phyloP scores from a whole-genome alignment of 2,888 invertebrate genomes.

The Azorinus chamasolen region DNA sequence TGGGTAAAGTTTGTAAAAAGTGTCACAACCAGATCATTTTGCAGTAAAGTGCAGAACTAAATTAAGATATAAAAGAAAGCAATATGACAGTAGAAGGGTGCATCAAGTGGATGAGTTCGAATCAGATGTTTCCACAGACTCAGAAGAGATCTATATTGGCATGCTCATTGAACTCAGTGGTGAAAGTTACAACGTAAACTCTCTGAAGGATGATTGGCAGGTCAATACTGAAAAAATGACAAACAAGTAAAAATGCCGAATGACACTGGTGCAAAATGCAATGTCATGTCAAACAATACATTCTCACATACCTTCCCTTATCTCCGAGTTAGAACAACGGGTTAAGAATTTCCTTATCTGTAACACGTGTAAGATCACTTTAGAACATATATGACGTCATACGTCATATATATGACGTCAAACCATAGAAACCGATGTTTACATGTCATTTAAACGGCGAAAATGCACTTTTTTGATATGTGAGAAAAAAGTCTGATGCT shows the following conservation, averaged over 20 bases:
- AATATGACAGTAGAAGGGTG: background rate
- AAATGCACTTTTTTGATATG: too few relatives aligned
- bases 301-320: too few relatives aligned
- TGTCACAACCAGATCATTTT: slow-evolving; percentile 44
- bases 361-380: too few relatives aligned
- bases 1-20: slow-evolving; percentile 37
- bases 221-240: slow-evolving; percentile 10
- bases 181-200: slow-evolving; percentile 16
- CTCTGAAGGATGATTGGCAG: slow-evolving; percentile 27
- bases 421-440: too few relatives aligned
- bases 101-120: slow-evolving; percentile 8
- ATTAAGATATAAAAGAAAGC: slow-evolving; percentile 6
- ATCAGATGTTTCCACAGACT: background rate
- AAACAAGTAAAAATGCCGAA: slow-evolving; percentile 26
- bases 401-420: too few relatives aligned
- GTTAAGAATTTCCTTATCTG: too few relatives aligned
- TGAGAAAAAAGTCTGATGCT: too few relatives aligned
- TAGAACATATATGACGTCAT: too few relatives aligned
- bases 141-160: slow-evolving; percentile 19
- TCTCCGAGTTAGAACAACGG: too few relatives aligned
- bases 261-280: slow-evolving; percentile 19
- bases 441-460: too few relatives aligned
- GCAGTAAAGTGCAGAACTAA: slow-evolving; percentile 29
- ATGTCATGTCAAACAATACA: slow-evolving; percentile 20
- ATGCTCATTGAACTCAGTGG: slow-evolving; percentile 28